Base-by-base conservation (phyloP, 2,888 invertebrate genomes). In the Conchocele bisecta region DNA sequence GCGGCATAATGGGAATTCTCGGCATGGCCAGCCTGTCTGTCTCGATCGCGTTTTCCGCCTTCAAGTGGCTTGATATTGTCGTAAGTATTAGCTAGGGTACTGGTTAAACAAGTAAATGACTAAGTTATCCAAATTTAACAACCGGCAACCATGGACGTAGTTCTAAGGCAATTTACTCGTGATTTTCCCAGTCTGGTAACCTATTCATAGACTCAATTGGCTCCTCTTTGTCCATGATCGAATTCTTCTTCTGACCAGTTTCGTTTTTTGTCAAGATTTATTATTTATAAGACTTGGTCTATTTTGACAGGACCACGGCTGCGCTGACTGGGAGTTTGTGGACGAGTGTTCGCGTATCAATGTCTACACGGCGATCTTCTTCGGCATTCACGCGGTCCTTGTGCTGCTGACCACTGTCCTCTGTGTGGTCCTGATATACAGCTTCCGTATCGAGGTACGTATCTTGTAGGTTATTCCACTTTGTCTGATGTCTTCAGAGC, bases 361-460 rank as follows among this genome's bases (percentile, higher is more conserved):
- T 54, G 74, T 89, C 13, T 89, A 81, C 78, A 82, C 88, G 0
- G 87, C 85, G 5, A 65, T 87, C 9, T 83, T 85, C 73, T 88
- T 83, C 77, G 73, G 81, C 7, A 24, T 88, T 6, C 85, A 88
- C 60, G 75, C 84, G 13, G 22, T 88, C 3, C 20, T 84, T 6
- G 70, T 88, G 5, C 57, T 89, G 26, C 54, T 82, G 15, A 83
- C 89, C 6, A 60, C 71, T 28, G 67, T 81, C 28, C 39, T 88
- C 11, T 75, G 76, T 50, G 83, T 75, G 39, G n/a, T 82, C 2
- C 77, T 89, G 42, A 69, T 87, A n/a, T 72, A 75, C 63, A 88
- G 85, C 79, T 87, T 89, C 71, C 80, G 82, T 46, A 68, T 84
- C 28, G 83, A 89, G 85, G 89, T 89, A 53, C 37, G 39, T 35